These are phyloP conservation scores for Uloborus plumipes DNA, from an alignment of 2,888 invertebrate genomes.

Conservation along the genomic window DNA sequence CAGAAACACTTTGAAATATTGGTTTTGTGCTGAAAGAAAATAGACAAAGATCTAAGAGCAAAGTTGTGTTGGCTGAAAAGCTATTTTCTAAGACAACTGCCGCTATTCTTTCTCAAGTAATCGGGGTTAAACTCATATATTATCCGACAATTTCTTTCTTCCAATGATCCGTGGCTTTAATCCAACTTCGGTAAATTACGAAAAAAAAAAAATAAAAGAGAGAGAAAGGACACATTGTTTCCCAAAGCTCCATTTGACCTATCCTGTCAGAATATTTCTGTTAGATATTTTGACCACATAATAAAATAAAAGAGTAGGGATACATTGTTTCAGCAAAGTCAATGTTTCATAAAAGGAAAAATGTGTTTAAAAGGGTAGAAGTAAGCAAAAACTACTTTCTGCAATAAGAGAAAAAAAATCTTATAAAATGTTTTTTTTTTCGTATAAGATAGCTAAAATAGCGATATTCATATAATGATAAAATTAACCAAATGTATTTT, in stretches of 20 bases:
- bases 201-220: conserved; percentile 7
- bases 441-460: too few species aligned
- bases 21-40: conserved; percentile 31
- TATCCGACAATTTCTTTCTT: conserved; percentile 23
- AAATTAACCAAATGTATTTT: too few species aligned
- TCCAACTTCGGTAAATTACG: conserved; percentile 30
- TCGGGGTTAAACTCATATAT: conserved; percentile 43
- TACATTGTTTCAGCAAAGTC: too few species aligned
- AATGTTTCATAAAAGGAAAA: too few species aligned
- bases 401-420: too few species aligned
- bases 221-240: conserved; percentile 31
- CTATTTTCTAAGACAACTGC: conserved; percentile 40
- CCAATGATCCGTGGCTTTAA: conserved; percentile 22
- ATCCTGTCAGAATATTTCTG: too few species aligned
- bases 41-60: conserved; percentile 29
- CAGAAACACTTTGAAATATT: conserved; percentile 51
- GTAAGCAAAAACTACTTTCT: too few species aligned
- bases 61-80: conserved; percentile 41
- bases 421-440: too few species aligned
- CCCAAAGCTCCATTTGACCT: not conserved
- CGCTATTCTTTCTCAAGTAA: conserved; percentile 31
- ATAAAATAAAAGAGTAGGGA: too few species aligned
- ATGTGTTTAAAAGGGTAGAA: too few species aligned
- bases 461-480: too few species aligned
- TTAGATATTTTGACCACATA: too few species aligned